A percentile compares a stretch with the other conserved stretches of the same genome.
Conservation (phyloP, 2,797 vertebrate species). For the Xiphophorus birchmanni region DNA sequence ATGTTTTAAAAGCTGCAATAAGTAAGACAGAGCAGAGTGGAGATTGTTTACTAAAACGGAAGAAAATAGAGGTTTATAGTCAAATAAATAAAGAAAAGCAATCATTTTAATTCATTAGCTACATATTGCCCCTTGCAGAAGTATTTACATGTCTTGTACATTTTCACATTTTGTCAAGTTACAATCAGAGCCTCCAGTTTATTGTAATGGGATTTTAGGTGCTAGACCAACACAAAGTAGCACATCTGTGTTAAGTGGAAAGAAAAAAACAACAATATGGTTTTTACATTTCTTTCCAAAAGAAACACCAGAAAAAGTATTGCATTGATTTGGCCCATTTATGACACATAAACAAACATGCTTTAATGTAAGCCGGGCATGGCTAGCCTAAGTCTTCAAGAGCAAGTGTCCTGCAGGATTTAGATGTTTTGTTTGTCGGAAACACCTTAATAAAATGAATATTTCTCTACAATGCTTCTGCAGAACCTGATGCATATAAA, state of each 20-base stretch:
- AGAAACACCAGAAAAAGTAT: neutral
- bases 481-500: neutral
- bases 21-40: neutral
- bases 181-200: neutral
- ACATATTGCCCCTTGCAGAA: neutral
- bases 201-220: neutral
- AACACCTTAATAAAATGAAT: neutral
- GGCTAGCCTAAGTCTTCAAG: neutral
- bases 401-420: neutral
- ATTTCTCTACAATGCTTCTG: neutral
- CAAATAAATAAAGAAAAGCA: neutral
- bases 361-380: neutral
- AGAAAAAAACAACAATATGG: neutral
- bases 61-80: neutral
- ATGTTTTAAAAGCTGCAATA: neutral
- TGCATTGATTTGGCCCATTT: too few relatives aligned
- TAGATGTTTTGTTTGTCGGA: neutral
- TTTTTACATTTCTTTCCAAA: neutral
- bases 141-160: neutral
- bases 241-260: neutral
- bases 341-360: neutral
- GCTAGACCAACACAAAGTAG: neutral
- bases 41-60: neutral
- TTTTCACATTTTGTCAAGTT: neutral
- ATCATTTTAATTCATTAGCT: neutral